Percentiles rank a stretch among this genome's conserved stretches.
Conservation (phyloP, 2,888 invertebrate species). For the Cantharis rustica region DNA sequence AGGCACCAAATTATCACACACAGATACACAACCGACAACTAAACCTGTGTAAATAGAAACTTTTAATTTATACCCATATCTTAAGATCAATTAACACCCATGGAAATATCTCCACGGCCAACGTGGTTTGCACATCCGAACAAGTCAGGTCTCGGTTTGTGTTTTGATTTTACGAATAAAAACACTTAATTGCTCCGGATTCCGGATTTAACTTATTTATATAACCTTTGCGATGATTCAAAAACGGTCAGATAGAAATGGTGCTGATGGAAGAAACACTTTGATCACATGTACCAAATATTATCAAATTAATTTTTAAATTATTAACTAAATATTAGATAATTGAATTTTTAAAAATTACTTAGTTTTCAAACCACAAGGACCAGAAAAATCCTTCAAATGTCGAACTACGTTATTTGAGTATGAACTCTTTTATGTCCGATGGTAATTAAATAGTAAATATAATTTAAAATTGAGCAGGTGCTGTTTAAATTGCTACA, state of each 20-base stretch:
- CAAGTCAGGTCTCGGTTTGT: slow-evolving; percentile 19
- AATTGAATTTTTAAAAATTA: neutral
- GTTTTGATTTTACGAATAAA: slow-evolving; percentile 13
- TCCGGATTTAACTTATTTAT: slow-evolving; percentile 12
- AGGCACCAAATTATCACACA: neutral
- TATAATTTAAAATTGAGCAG: neutral
- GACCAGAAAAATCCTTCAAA: neutral
- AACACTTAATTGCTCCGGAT: slow-evolving; percentile 21
- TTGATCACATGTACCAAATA: neutral
- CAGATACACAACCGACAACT: slow-evolving; percentile 7
- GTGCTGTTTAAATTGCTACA: neutral
- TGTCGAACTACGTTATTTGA: neutral
- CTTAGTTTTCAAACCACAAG: neutral
- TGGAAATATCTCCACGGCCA: slow-evolving; percentile 27
- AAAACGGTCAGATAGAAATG: neutral
- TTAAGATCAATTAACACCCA: slow-evolving; percentile 24
- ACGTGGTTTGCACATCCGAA: slow-evolving; percentile 32
- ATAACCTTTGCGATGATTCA: neutral
- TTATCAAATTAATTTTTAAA: neutral
- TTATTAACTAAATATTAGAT: neutral
- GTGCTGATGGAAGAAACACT: neutral
- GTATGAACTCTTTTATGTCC: neutral
- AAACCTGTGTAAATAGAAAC: slow-evolving; percentile 20
- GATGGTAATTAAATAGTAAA: neutral
- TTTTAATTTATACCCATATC: slow-evolving; percentile 31